Percentiles rank a stretch among this genome's conserved stretches.
Evolutionary conservation across 2,797 vertebrate genomes (phyloP).

Genomic region (Acestrorhynchus altus): DNA sequence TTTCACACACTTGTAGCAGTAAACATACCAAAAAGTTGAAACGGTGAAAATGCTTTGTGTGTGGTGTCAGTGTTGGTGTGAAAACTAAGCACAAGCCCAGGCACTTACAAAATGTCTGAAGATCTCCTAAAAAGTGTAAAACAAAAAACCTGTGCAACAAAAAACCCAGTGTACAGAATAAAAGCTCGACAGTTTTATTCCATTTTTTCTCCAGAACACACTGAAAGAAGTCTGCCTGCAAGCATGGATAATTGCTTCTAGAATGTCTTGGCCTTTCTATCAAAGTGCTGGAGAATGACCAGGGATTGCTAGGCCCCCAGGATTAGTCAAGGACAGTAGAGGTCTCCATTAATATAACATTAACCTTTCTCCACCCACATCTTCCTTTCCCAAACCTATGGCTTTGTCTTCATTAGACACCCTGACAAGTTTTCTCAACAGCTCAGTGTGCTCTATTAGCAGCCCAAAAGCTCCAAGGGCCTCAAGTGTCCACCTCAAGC

Average conservation of each 20-base stretch:
- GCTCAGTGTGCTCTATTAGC: constrained; percentile 44
- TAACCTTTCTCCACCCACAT: constrained; percentile 60
- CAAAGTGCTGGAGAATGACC: constrained; percentile 30
- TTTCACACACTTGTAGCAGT: constrained; percentile 10
- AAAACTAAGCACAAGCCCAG: constrained; percentile 12
- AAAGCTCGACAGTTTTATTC: too few relatives aligned
- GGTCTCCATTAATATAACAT: constrained; percentile 70
- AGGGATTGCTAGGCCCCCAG: constrained; percentile 35
- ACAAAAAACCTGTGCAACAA: too few relatives aligned
- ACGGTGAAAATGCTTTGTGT: constrained; percentile 13
- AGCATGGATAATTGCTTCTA: constrained; percentile 27
- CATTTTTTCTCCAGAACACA: too few relatives aligned
- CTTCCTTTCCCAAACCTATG: constrained; percentile 53
- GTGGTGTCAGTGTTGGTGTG: constrained; percentile 15
- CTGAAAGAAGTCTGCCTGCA: neutral
- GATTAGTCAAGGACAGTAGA: constrained; percentile 65
- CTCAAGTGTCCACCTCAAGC: neutral
- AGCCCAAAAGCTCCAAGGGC: constrained; percentile 31
- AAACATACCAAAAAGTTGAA: constrained; percentile 39
- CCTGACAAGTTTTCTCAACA: constrained; percentile 55
- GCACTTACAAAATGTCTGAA: constrained; percentile 24
- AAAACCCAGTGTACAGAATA: neutral
- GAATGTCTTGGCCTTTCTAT: constrained; percentile 30
- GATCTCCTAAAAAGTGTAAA: constrained; percentile 5
- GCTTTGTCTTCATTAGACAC: constrained; percentile 68